phyloP scores from a whole-genome alignment of 2,797 vertebrate species.

The Danio choprae region DNA sequence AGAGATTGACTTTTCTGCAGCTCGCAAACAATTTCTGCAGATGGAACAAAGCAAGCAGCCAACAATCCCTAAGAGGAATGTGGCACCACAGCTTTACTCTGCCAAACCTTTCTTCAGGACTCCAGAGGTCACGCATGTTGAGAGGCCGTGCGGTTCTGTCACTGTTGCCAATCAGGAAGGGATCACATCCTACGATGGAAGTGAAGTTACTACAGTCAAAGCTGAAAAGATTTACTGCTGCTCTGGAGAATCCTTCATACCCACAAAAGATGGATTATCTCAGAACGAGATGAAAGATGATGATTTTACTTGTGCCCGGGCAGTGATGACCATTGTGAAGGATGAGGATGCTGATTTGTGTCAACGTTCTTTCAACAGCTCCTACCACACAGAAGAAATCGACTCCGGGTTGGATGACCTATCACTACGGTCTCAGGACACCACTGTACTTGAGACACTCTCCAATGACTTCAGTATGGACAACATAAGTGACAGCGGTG shows the following conservation, averaged over 20 bases:
- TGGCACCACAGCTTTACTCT: slow-evolving; percentile 88
- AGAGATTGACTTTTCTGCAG: slow-evolving; percentile 92
- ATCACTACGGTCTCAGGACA: slow-evolving; percentile 94
- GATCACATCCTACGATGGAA: slow-evolving; percentile 60
- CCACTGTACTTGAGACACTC: slow-evolving; percentile 85
- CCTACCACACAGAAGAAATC: slow-evolving; percentile 87
- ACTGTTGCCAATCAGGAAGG: slow-evolving; percentile 65
- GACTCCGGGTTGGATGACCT: slow-evolving; percentile 94
- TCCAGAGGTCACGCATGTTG: slow-evolving; percentile 68
- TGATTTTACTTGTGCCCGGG: slow-evolving; percentile 89
- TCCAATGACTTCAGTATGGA: slow-evolving; percentile 93
- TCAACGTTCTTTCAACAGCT: slow-evolving; percentile 74
- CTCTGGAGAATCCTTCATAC: slow-evolving; percentile 58
- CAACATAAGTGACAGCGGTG: slow-evolving; percentile 92
- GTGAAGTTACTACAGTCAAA: slow-evolving; percentile 62
- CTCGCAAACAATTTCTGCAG: slow-evolving; percentile 91
- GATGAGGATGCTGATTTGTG: slow-evolving; percentile 86
- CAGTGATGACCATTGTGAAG: slow-evolving; percentile 88
- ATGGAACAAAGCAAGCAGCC: slow-evolving; percentile 78
- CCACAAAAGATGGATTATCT: slow-evolving; percentile 16
- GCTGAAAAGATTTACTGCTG: slow-evolving; percentile 71
- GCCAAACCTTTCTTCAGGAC: slow-evolving; percentile 90
- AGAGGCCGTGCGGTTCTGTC: slow-evolving; percentile 67
- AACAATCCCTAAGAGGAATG: slow-evolving; percentile 76
- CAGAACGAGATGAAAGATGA: slow-evolving; percentile 71